Evolutionary conservation across 2,888 invertebrate genomes (phyloP).

Genomic region (Tricholauxania praeusta): DNA sequence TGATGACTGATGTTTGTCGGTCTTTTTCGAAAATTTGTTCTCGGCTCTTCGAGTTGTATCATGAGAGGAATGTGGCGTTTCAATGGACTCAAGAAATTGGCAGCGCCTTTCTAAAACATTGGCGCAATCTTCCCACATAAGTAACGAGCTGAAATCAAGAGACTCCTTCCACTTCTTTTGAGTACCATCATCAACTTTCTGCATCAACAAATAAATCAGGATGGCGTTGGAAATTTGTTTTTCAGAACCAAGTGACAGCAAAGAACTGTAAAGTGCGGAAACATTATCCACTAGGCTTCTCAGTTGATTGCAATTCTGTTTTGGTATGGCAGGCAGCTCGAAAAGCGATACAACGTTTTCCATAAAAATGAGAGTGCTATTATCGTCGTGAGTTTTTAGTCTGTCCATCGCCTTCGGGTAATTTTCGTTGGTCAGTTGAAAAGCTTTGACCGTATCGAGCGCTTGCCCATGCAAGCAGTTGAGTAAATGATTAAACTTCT

Average conservation of each 20-base stretch:
- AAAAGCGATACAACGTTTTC: slow-evolving; percentile 35
- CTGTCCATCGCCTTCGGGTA: slow-evolving; percentile 36
- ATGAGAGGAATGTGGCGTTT: neutral
- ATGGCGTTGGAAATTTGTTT: slow-evolving; percentile 36
- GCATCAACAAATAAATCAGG: slow-evolving; percentile 39
- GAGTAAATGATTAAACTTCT: slow-evolving; percentile 14
- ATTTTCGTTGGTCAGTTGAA: slow-evolving; percentile 40
- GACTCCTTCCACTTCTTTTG: slow-evolving; percentile 40
- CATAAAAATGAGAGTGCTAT: slow-evolving; percentile 38
- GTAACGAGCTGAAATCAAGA: slow-evolving; percentile 35
- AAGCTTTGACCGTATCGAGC: slow-evolving; percentile 35
- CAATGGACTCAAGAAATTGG: slow-evolving; percentile 37
- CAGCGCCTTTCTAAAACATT: slow-evolving; percentile 34
- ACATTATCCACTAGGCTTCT: slow-evolving; percentile 35
- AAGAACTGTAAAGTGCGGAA: slow-evolving; percentile 39
- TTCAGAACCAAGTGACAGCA: slow-evolving; percentile 34
- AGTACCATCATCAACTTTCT: slow-evolving; percentile 38
- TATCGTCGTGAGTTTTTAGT: slow-evolving; percentile 37
- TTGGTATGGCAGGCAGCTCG: slow-evolving; percentile 17
- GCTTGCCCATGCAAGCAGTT: slow-evolving; percentile 38
- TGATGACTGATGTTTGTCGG: neutral
- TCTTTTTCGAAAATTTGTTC: slow-evolving; percentile 8
- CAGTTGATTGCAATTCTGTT: slow-evolving; percentile 23
- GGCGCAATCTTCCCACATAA: slow-evolving; percentile 35
- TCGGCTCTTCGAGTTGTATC: neutral